Evolutionary conservation across 2,888 invertebrate genomes (phyloP), one percentile per base, ranked within the genome.

Genomic region (Andrena camellia): DNA sequence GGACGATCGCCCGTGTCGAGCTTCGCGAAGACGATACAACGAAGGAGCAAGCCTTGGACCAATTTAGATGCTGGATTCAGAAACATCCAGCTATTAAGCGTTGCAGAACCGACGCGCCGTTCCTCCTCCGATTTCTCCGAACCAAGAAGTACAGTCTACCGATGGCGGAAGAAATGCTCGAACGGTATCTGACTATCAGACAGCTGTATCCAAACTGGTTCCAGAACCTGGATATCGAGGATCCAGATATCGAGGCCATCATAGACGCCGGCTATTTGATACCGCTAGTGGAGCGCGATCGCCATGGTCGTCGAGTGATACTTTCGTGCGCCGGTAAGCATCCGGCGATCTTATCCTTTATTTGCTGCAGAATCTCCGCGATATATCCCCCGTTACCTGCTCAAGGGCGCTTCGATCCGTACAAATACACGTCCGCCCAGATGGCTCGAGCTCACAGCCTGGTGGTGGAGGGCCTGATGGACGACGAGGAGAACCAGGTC

Each of bases 191-290:
- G 74, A 97, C 97, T 42, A 97, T 98, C 86, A 95, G 98, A 6
- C 97, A 98, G 93, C 95, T 98, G 90, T 97, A 97, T 91, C 97
- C 98, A 0, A 96, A 97, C 69, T 98, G 98, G 98, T 98, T 98
- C 95, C 96, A 96, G 88, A 96, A 97, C 78, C 94, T 98, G 67
- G 97, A 98, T 91, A 96, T 97, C 70, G 95, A 97, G 78, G 98
- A 98, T 92, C 96, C 97, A 0, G 96, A 96, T 69, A 95, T 98
- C 81, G 96, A 96, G 26, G 97, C 97, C 57, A 97, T 98, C 54
- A 96, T 98, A 84, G 96, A 97, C 84, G 96, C 96, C 26, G 98
- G 98, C 0, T 98, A 97, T 88, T 91, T 97, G 83, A 96, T 97
- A 17, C 97, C 97, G 0, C 92, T 97, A 86, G 95, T 96, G 0